Evolutionary conservation across 2,797 vertebrate genomes (phyloP), one percentile per base, ranked within the genome.

Genomic region (Mergus octosetaceus): DNA sequence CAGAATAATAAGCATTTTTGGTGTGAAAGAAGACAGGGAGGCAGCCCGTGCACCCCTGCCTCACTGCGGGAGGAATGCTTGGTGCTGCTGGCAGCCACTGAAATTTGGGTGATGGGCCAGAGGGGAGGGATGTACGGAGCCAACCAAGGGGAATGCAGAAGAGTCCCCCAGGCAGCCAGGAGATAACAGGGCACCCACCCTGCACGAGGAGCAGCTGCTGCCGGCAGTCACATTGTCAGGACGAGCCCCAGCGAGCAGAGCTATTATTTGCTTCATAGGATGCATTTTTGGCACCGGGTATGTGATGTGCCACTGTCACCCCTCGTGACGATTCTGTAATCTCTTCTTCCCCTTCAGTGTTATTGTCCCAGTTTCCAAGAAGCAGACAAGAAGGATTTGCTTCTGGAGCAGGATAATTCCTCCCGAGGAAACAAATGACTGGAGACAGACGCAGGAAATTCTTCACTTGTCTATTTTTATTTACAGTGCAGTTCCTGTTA

Each of bases 381-480:
- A 91, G 69, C 64, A 92, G 72, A 85, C 90, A 93, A 86, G 89
- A 77, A 93, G 61, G 58, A 85, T 95, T 94, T 89, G 81, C 76
- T 94, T 83, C 86, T 83, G 78, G 78, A 90, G 82, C 41, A 47
- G 72, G 75, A 90, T 91, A 92, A 95, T 93, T 93, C 65, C 78
- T 97, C 94, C 87, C 66, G 43, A 57, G 95, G 87, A 89, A 93
- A 96, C 54, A 94, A 94, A 89, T 36, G 18, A 94, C 41, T 69
- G 85, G 73, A 89, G 71, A 62, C 73, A 96, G 91, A 74, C 28
- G 57, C 0, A 34, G 84, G 86, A 96, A 96, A 94, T 96, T 96
- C 90, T 96, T 96, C 81, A 72, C 90, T 89, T 87, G 90, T 90
- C 95, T 95, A 74, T 97, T 97, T 95, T 94, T 97, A 95, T 96